These are phyloP conservation scores for Lydus trimaculatus DNA, from an alignment of 2,888 invertebrate genomes.

Conservation along the genomic window DNA sequence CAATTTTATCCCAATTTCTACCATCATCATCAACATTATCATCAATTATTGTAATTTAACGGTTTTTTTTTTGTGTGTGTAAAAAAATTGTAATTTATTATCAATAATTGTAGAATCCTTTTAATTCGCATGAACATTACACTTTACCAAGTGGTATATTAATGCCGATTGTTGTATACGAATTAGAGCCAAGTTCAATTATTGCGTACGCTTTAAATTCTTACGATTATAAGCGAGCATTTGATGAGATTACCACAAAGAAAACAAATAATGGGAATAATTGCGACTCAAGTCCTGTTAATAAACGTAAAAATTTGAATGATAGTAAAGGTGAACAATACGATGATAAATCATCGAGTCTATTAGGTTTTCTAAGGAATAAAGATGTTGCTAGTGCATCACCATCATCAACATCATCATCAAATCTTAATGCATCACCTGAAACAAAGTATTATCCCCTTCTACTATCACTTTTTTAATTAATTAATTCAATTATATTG, in stretches of 20 bases:
- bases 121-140: conserved; percentile 74
- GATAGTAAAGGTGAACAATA: conserved; percentile 52
- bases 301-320: conserved; percentile 60
- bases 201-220: conserved; percentile 84
- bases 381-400: conserved; percentile 48
- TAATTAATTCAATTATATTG: conserved; percentile 7
- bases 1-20: conserved; percentile 72
- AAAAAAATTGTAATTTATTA: background rate
- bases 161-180: conserved; percentile 77
- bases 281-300: conserved; percentile 59
- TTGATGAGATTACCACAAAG: conserved; percentile 61
- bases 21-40: conserved; percentile 64
- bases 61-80: background rate
- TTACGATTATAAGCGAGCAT: conserved; percentile 70
- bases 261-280: conserved; percentile 42
- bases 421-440: background rate
- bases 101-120: conserved; percentile 66
- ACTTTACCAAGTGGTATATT: conserved; percentile 66
- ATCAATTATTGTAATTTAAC: conserved; percentile 56
- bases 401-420: background rate
- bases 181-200: conserved; percentile 83
- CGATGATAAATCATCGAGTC: conserved; percentile 53
- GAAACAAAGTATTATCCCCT: background rate
- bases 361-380: conserved; percentile 57
- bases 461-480: no score